Evolutionary conservation across 2,888 invertebrate species (phyloP), one percentile per base, ranked within the genome.

Genomic region (Andrena dorsata): DNA sequence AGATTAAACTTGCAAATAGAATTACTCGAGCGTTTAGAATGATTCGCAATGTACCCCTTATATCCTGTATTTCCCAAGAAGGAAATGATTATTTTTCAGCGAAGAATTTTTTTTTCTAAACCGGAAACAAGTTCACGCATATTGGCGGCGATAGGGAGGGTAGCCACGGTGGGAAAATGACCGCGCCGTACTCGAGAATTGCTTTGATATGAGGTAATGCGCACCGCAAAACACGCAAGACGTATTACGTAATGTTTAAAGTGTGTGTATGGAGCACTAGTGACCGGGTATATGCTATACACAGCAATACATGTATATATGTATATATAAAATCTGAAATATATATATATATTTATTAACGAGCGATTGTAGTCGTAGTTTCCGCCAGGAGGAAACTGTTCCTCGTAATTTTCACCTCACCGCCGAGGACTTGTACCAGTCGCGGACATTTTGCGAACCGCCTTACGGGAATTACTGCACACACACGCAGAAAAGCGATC

Each of bases 131-230:
- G 82, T 69, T 63, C 64, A 70, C 76, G 76, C 76, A 68, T 75
- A 53, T 74, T 63, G 30, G 69, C 60, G 56, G 32, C 35, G 69
- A 58, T 53, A 71, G 78, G 65, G 72, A 80, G 83, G 65, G 76
- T 56, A 73, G 63, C 81, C 72, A 76, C 87, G 87, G 87, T 89
- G 89, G 89, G 89, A 89, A 89, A 89, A 88, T 89, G 89, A 88
- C 89, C 88, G 89, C 74, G 72, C 80, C 69, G 61, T 84, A 76
- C 82, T 80, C 83, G 84, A 78, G 89, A 89, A 88, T 88, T 90
- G 90, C 89, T 89, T 88, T 80, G 88, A 88, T 89, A 88, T 89
- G 89, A 89, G 87, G 90, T 89, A 90, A 90, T 88, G 86, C 86
- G 86, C 87, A 75, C 86, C 81, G 85, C 89, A 73, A 86, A 88